Evolutionary conservation across 2,888 invertebrate genomes (phyloP), one percentile per base, ranked within the genome.

Genomic region (Rhagonycha fulva): DNA sequence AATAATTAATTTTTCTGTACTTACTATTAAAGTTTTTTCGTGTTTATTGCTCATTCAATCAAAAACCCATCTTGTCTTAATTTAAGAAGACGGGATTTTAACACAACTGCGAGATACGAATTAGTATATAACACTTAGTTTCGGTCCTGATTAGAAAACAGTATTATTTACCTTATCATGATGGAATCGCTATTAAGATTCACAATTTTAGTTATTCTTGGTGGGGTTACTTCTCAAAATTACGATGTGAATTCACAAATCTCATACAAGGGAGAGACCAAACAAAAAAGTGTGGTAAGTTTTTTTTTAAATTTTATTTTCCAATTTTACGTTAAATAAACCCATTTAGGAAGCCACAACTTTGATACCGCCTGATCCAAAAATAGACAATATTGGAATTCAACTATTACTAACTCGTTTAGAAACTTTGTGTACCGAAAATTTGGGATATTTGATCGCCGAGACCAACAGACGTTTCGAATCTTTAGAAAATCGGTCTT

Each of bases 401-500:
- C 83, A 83, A 67, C 83, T 83, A 70, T 79, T 82, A 9, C 72
- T 90, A 70, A 86, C 86, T 23, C 84, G 86, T 71, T 82, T 89
- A n/a, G 87, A 89, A 82, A 85, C 86, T 0, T 86, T 87, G 78
- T 86, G 85, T 23, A 81, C 84, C 69, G 89, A 87, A 14, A 88
- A 88, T 62, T 83, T 87, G 77, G 89, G 89, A 14, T 85, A 85
- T 0, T 74, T 89, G 62, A 84, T 83, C 61, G 83, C 84, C 1
- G 89, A 89, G 70, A 84, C 87, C 23, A 83, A 84, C 47, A 84
- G 86, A 26, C 84, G 88, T 60, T 77, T 89, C 60, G 88, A 89
- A 70, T 84, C 85, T 26, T 80, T 89, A 9, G 90, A 90, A 80
- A 86, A 86, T 81, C 85, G 88, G 70, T 86, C 86, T 63, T 85